A percentile compares a stretch with the other conserved stretches of the same genome.
These are phyloP conservation scores for Cryptosula pallasiana DNA, from an alignment of 2,888 invertebrate genomes.

Conservation along the genomic window DNA sequence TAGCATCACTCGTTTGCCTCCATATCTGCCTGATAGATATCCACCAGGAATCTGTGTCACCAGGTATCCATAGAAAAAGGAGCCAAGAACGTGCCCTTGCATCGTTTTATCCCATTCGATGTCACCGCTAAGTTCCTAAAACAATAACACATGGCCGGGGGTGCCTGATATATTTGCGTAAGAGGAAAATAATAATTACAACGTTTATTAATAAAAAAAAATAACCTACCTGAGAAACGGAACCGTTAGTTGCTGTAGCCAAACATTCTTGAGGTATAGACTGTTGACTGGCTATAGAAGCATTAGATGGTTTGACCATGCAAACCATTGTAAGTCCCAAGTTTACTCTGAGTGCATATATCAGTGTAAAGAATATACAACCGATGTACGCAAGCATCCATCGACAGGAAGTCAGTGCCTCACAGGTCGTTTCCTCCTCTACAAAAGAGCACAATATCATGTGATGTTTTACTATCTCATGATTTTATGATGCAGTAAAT, in stretches of 20 bases:
- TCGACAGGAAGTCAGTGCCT: slow-evolving; percentile 15
- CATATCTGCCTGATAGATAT: slow-evolving; percentile 33
- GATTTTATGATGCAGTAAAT: too few species aligned
- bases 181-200: neutral
- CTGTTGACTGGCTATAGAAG: neutral
- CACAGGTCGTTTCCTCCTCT: neutral
- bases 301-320: slow-evolving; percentile 55
- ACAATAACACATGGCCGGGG: too few species aligned
- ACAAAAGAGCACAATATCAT: too few species aligned
- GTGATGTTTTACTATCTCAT: too few species aligned
- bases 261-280: neutral
- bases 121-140: slow-evolving; percentile 39
- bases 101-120: slow-evolving; percentile 58
- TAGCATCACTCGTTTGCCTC: slow-evolving; percentile 37
- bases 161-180: too few species aligned
- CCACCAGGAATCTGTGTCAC: slow-evolving; percentile 48
- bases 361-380: slow-evolving; percentile 60
- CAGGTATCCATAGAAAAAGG: slow-evolving; percentile 57
- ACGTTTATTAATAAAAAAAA: neutral
- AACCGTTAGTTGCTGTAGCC: neutral
- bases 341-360: slow-evolving; percentile 60
- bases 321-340: slow-evolving; percentile 59
- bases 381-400: slow-evolving; percentile 39
- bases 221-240: neutral
- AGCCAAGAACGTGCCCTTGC: slow-evolving; percentile 57